These are phyloP conservation scores for Theretra japonica DNA, from an alignment of 2,888 invertebrate species.

Conservation along the genomic window DNA sequence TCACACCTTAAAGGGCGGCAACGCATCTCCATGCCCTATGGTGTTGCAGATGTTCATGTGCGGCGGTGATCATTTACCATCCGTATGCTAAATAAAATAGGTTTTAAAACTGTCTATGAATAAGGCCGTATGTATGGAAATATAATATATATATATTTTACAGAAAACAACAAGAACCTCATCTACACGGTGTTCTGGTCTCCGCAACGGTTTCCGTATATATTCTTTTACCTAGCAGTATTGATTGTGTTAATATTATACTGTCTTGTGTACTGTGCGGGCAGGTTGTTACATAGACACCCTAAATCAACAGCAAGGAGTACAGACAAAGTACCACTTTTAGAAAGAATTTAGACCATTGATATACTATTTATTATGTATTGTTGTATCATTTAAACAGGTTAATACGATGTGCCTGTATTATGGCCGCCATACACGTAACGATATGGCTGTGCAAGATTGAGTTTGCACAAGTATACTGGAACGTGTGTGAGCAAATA, in stretches of 20 bases:
- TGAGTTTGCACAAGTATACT: too few relatives aligned
- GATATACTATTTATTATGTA: not conserved
- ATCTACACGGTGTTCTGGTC: constrained; percentile 92
- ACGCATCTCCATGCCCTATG: too few relatives aligned
- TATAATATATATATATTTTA: constrained; percentile 56
- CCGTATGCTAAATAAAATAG: too few relatives aligned
- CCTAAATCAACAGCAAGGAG: constrained; percentile 35
- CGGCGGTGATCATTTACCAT: too few relatives aligned
- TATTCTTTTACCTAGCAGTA: constrained; percentile 82
- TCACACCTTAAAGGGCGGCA: too few relatives aligned
- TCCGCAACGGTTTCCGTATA: constrained; percentile 87
- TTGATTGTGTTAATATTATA: constrained; percentile 46
- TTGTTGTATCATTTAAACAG: not conserved
- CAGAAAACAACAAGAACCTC: constrained; percentile 85
- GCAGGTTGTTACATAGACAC: constrained; percentile 43
- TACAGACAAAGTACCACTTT: constrained; percentile 52
- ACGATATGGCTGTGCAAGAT: too few relatives aligned
- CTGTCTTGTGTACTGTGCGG: constrained; percentile 48
- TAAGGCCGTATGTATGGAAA: too few relatives aligned
- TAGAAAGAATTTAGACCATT: constrained; percentile 46
- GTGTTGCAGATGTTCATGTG: too few relatives aligned
- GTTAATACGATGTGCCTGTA: too few relatives aligned
- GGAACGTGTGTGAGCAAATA: too few relatives aligned
- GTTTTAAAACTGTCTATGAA: too few relatives aligned
- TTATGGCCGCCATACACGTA: too few relatives aligned